phyloP scores from a whole-genome alignment of 2,888 invertebrate genomes.

The Anorthoa munda region DNA sequence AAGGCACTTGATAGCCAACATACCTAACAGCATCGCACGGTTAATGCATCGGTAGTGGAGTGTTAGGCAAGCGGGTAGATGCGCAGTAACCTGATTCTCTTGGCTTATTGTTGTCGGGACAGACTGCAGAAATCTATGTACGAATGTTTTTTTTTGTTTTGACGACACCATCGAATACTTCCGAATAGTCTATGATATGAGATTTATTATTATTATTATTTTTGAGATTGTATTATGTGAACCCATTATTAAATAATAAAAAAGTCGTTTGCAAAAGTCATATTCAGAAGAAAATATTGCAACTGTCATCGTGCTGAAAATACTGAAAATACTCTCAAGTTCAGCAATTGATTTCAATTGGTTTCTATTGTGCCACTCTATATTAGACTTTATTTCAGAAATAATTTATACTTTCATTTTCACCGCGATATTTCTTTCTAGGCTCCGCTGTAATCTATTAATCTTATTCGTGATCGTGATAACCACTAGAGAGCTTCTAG shows the following conservation, averaged over 20 bases:
- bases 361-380: background rate
- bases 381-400: background rate
- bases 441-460: background rate
- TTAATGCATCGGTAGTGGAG: conserved; percentile 23
- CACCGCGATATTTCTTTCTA: background rate
- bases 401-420: background rate
- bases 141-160: background rate
- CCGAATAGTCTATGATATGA: too few species aligned
- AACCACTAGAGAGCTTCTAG: background rate
- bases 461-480: background rate
- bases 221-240: too few species aligned
- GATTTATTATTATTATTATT: too few species aligned
- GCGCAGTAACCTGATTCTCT: conserved; percentile 7
- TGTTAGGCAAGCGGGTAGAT: conserved; percentile 7
- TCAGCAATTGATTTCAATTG: too few species aligned
- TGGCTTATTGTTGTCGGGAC: background rate
- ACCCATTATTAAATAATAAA: too few species aligned
- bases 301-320: too few species aligned
- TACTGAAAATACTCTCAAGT: background rate
- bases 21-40: conserved; percentile 1
- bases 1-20: conserved; percentile 5
- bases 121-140: background rate
- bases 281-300: too few species aligned
- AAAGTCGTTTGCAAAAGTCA: too few species aligned
- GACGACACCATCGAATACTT: too few species aligned